Evolutionary conservation across 2,797 vertebrate species (phyloP).

Genomic region (Mareca strepera): DNA sequence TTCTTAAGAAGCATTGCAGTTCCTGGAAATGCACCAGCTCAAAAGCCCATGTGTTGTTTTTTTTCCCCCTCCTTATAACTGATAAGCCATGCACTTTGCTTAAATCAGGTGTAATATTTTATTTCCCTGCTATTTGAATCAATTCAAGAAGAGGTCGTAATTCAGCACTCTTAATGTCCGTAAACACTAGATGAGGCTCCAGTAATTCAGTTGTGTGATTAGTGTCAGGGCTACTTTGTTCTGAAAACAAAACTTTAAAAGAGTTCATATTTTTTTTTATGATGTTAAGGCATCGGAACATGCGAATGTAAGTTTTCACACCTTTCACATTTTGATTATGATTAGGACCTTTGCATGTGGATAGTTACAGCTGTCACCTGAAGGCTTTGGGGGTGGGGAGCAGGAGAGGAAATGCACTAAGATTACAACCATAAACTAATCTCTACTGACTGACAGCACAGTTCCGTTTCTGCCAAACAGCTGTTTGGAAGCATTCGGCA

Average conservation of each 20-base stretch:
- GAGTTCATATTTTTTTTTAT: neutral
- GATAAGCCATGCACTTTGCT: neutral
- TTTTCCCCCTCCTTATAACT: neutral
- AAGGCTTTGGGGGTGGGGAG: neutral
- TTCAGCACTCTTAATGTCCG: neutral
- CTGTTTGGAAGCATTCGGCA: neutral
- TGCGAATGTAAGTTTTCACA: neutral
- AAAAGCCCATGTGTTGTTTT: neutral
- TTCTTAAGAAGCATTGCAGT: neutral
- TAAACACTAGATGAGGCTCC: neutral
- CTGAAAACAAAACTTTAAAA: neutral
- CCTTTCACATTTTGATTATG: neutral
- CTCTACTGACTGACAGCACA: neutral
- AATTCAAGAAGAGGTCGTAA: neutral
- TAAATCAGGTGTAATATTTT: neutral
- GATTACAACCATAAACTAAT: neutral
- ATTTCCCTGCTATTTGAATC: neutral
- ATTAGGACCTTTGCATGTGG: neutral
- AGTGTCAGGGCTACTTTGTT: neutral
- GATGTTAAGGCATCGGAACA: neutral
- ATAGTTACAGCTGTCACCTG: neutral
- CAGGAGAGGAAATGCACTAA: neutral
- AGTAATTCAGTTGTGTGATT: neutral
- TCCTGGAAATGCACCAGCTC: neutral
- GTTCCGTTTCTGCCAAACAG: neutral